Evolutionary conservation across 1,140 invertebrate genomes (phyloP).

Genomic region (Euschistus heros): DNA sequence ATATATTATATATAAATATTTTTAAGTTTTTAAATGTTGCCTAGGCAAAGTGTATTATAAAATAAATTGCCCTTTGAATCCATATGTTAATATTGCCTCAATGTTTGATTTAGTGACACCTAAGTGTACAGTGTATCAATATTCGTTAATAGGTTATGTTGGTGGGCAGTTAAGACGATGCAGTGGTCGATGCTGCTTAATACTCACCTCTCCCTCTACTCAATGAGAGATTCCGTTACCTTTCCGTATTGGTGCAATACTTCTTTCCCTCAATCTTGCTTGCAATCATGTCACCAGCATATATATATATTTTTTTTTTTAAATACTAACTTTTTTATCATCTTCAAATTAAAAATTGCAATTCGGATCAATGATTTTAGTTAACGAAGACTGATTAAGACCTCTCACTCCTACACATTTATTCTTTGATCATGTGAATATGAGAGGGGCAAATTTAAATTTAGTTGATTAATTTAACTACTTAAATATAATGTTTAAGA

Average conservation of each 20-base stretch:
- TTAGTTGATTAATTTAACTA: constrained; percentile 16
- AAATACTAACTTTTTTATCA: too few relatives aligned
- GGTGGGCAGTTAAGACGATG: not conserved
- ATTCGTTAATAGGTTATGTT: constrained; percentile 20
- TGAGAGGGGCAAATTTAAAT: constrained; percentile 7
- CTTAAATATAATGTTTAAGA: constrained; percentile 16
- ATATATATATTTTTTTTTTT: not conserved
- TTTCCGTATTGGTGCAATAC: too few relatives aligned
- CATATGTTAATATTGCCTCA: constrained; percentile 9
- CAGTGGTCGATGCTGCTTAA: not conserved
- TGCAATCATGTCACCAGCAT: not conserved
- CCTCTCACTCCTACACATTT: constrained; percentile 6
- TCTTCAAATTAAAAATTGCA: too few relatives aligned
- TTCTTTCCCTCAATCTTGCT: not conserved
- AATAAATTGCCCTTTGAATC: not conserved
- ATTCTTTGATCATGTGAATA: not conserved
- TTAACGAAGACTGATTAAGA: constrained; percentile 21
- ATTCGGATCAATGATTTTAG: constrained; percentile 1
- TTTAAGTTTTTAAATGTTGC: constrained; percentile 16
- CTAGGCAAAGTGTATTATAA: constrained; percentile 22
- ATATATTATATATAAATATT: constrained; percentile 19
- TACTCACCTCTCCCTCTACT: not conserved
- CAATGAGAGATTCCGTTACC: too few relatives aligned
- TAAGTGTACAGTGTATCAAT: constrained; percentile 22
- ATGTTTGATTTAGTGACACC: constrained; percentile 11